These are phyloP conservation scores for Telmatochromis bifrenatus DNA, from an alignment of 2,113 vertebrate species.

Conservation along the genomic window DNA sequence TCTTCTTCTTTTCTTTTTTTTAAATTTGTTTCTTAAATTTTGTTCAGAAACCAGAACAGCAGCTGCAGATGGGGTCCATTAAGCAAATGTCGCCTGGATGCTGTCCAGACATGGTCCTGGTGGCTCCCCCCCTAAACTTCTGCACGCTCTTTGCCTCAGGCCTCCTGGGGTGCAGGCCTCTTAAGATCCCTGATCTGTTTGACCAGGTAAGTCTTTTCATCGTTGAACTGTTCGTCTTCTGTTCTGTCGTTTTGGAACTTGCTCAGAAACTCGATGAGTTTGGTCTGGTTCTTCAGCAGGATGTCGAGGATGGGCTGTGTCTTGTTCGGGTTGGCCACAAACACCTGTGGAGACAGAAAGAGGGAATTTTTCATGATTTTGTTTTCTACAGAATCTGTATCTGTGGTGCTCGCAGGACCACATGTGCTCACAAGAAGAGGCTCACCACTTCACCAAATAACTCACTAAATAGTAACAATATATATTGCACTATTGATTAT, in stretches of 20 bases:
- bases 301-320: conserved; percentile 96
- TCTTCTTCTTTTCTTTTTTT: not conserved
- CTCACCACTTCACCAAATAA: not conserved
- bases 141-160: conserved; percentile 63
- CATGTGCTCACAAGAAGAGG: not conserved
- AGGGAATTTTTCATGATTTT: not conserved
- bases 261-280: conserved; percentile 97
- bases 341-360: conserved; percentile 71
- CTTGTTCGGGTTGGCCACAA: conserved; percentile 95
- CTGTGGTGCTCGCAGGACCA: not conserved
- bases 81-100: conserved; percentile 48
- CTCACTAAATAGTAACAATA: not conserved
- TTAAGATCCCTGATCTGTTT: conserved; percentile 99
- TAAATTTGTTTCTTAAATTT: conserved; percentile 21
- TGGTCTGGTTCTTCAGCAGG: conserved; percentile 96
- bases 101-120: conserved; percentile 29
- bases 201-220: conserved; percentile 98
- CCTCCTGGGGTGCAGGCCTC: conserved; percentile 89
- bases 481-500: not conserved
- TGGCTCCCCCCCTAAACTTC: conserved; percentile 7
- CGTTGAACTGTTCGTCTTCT: conserved; percentile 96
- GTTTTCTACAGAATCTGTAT: not conserved
- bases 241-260: conserved; percentile 97
- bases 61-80: conserved; percentile 77
- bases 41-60: conserved; percentile 68